Evolutionary conservation across 2,888 invertebrate genomes (phyloP).

Genomic region (Aphodius sticticus): DNA sequence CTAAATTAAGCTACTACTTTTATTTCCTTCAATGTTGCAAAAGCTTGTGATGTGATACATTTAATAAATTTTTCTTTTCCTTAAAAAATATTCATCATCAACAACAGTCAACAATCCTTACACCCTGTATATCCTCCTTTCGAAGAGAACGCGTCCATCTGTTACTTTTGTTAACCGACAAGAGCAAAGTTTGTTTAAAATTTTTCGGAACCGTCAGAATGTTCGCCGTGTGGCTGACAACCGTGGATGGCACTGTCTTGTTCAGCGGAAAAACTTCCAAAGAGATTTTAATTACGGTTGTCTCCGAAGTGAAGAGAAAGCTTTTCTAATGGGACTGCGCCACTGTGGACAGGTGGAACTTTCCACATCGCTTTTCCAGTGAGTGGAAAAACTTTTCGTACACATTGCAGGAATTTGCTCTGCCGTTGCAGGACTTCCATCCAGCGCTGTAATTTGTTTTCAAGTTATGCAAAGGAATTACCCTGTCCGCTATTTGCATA

Average conservation of each 20-base stretch:
- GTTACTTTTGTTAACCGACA: not conserved
- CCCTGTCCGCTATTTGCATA: not conserved
- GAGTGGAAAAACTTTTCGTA: conserved; percentile 7
- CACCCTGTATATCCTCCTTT: not conserved
- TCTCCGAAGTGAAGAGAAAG: not conserved
- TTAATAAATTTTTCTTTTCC: too few species aligned
- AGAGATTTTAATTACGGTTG: conserved; percentile 24
- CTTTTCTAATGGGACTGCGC: not conserved
- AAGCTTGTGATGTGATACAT: too few species aligned
- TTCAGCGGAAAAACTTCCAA: conserved; percentile 8
- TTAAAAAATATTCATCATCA: too few species aligned
- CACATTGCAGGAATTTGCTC: not conserved
- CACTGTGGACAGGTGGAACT: not conserved
- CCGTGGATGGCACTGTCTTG: not conserved
- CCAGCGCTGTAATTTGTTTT: not conserved
- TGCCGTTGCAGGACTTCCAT: not conserved
- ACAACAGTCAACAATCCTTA: too few species aligned
- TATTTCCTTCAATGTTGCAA: too few species aligned
- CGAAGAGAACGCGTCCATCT: not conserved
- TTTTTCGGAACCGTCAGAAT: conserved; percentile 6
- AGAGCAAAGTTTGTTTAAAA: conserved; percentile 14
- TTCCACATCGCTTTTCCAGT: not conserved
- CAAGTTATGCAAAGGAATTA: not conserved
- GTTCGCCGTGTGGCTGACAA: not conserved
- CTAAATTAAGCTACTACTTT: too few species aligned